Base-by-base conservation (phyloP, 2,113 vertebrate species). In the Anoplopoma fimbria region DNA sequence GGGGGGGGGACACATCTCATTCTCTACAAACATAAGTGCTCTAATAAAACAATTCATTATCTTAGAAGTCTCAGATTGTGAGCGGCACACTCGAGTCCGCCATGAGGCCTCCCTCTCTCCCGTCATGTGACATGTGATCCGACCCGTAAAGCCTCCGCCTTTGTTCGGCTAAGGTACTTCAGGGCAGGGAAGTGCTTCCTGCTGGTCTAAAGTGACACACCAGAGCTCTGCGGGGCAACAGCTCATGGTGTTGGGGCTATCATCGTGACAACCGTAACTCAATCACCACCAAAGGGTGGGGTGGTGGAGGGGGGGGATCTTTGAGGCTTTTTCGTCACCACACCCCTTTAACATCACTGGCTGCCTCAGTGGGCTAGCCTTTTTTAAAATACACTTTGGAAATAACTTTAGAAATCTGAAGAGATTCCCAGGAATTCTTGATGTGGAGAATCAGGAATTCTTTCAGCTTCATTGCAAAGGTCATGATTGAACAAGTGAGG, bases 381-480 rank as follows among this genome's bases (percentile, higher is more conserved):
- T 49, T 38, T 33, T 75, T 65, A 71, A 79, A 87, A 88, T 88
- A 87, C 74, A 90, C 92, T 93, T 94, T 92, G 91, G 92, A 93
- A 83, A 83, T 88, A 77, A 84, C 70, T 69, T 77, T 75, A 75
- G 62, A 87, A 87, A 87, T 77, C 73, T 77, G 64, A 91, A 89
- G 74, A 67, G 72, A 82, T 65, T 90, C 69, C 72, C 38, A 29
- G 71, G 51, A 72, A 36, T 76, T 76, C 65, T 27, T 23, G 58
- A 81, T 25, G 6, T n/a, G 51, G 40, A 76, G 34, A 38, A 68
- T 77, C 74, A 82, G 69, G 82, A 75, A 71, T 89, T 78, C 62
- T 82, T 74, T 76, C 53, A 86, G 79, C 81, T 83, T 87, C 60
- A n/a, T 72, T 78, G 72, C 73, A 88, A 80, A 81, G 81, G 85